phyloP scores from a whole-genome alignment of 2,888 invertebrate species.

The Blomia tropicalis region DNA sequence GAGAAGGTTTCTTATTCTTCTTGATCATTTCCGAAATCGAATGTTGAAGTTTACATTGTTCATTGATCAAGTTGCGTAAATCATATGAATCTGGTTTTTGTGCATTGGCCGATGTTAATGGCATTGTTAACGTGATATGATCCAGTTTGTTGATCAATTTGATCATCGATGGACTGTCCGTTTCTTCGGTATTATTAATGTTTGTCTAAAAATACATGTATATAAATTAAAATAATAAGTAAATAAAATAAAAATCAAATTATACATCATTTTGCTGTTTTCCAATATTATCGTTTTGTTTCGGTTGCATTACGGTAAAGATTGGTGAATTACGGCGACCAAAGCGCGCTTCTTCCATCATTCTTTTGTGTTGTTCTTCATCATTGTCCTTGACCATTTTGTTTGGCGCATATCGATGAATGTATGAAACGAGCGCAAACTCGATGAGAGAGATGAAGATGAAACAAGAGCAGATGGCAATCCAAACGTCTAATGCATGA shows the following conservation, averaged over 20 bases:
- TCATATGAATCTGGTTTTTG: background rate
- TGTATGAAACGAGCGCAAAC: constrained; percentile 16
- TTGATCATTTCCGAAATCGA: background rate
- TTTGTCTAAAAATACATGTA: no score
- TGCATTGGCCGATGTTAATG: background rate
- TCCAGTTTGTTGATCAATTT: background rate
- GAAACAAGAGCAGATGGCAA: constrained; percentile 29
- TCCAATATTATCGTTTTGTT: no score
- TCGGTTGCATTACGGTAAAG: background rate
- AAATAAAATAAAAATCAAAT: no score
- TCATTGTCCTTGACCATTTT: background rate
- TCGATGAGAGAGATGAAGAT: constrained; percentile 19
- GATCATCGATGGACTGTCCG: background rate
- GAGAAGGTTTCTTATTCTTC: background rate
- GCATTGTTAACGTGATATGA: background rate
- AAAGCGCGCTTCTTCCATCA: background rate
- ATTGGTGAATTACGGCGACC: background rate
- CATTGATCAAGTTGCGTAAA: no score
- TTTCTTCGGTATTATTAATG: no score
- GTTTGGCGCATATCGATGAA: background rate
- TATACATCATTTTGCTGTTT: no score
- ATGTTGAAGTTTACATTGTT: background rate
- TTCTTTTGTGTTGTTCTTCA: background rate
- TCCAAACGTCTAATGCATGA: constrained; percentile 30
- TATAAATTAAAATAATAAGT: no score